phyloP scores from a whole-genome alignment of 2,888 invertebrate genomes.

The Creontiades dilutus region DNA sequence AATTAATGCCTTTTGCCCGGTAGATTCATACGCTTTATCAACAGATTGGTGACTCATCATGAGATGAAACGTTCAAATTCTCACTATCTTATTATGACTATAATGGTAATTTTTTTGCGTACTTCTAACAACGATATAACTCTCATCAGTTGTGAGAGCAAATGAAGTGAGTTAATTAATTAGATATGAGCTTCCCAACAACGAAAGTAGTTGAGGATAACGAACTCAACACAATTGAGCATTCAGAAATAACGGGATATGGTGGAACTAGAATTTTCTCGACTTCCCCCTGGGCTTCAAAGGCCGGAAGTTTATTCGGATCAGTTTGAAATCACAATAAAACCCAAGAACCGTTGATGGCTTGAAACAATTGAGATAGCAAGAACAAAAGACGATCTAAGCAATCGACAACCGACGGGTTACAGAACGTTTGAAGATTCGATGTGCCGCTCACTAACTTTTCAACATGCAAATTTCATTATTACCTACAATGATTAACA shows the following conservation, averaged over 20 bases:
- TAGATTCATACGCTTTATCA: no score
- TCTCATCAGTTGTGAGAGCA: background rate
- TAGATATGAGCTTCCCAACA: background rate
- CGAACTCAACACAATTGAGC: slow-evolving; percentile 19
- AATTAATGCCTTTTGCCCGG: no score
- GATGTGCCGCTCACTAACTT: background rate
- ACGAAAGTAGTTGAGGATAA: background rate
- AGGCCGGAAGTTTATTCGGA: slow-evolving; percentile 35
- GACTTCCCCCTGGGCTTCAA: slow-evolving; percentile 37
- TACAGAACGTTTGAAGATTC: slow-evolving; percentile 4
- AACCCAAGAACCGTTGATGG: background rate
- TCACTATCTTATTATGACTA: no score
- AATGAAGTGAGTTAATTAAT: background rate
- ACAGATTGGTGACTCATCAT: no score
- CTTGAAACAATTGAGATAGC: background rate
- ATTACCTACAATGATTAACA: no score
- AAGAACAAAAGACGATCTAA: slow-evolving; percentile 49
- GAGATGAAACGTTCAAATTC: no score
- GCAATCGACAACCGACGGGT: background rate
- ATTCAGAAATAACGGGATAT: slow-evolving; percentile 33
- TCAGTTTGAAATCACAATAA: slow-evolving; percentile 46
- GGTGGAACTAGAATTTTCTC: slow-evolving; percentile 24
- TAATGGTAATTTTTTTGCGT: no score
- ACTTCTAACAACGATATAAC: no score
- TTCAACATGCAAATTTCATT: no score